These are phyloP conservation scores for Alloplasta piceator DNA, from an alignment of 2,888 invertebrate species.

Conservation along the genomic window DNA sequence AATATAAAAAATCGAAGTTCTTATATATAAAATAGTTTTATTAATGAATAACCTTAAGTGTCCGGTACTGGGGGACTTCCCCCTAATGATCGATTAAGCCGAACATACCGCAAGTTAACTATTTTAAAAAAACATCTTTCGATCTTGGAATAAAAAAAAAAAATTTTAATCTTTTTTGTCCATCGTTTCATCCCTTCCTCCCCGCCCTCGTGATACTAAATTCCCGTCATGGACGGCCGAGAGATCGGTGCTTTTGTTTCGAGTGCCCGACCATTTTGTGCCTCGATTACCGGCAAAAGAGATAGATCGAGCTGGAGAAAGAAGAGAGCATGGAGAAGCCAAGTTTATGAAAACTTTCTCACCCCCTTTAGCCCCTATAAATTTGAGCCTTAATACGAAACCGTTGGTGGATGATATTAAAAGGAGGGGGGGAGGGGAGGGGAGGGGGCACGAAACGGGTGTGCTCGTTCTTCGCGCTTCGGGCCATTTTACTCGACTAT, in stretches of 20 bases:
- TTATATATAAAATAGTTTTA: too few species aligned
- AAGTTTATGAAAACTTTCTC: constrained; percentile 75
- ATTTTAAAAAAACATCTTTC: too few species aligned
- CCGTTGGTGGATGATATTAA: constrained; percentile 70
- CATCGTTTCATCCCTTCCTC: constrained; percentile 2
- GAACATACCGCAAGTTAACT: too few species aligned
- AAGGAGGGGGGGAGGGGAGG: constrained; percentile 65
- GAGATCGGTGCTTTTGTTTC: constrained; percentile 53
- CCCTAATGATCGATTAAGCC: too few species aligned
- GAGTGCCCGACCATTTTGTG: constrained; percentile 36
- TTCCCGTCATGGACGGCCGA: constrained; percentile 18
- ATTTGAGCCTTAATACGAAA: constrained; percentile 75
- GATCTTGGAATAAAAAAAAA: too few species aligned
- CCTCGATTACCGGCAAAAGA: neutral
- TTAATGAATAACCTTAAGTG: too few species aligned
- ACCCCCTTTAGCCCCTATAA: constrained; percentile 74
- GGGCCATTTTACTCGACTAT: constrained; percentile 53
- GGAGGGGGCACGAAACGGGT: neutral
- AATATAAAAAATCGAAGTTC: too few species aligned
- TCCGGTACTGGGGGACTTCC: too few species aligned
- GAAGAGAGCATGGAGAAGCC: constrained; percentile 62
- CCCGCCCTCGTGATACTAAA: constrained; percentile 5
- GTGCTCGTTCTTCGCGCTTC: constrained; percentile 35
- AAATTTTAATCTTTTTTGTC: neutral
- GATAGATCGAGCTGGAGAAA: neutral